Evolutionary conservation across 2,113 vertebrate species (phyloP), one percentile per base, ranked within the genome.

Genomic region (Gobiocypris rarus): DNA sequence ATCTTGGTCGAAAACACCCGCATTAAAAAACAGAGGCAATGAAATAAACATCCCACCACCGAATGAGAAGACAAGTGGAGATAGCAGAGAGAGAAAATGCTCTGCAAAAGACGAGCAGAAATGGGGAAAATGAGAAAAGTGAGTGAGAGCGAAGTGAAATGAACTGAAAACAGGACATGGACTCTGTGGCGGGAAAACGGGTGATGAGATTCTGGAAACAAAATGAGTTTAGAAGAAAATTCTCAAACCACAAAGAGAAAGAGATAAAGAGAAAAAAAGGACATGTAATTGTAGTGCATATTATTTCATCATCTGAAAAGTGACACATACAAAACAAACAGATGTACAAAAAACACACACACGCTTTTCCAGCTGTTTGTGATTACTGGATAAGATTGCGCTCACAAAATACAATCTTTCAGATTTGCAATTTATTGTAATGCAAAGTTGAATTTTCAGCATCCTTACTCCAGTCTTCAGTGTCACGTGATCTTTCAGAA

Each of bases 1-100:
- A 87, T 88, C 45, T 78, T 34, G 76, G 58, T 74, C 75, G 69
- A 67, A 87, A 78, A 82, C 78, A 74, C 82, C 61, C 69, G 63
- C 63, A 79, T 87, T 83, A 89, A 89, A 84, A 59, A 77, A 77
- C 50, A 83, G 89, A 89, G 85, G 83, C 88, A 85, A 81, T 87
- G 85, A 86, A 89, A 89, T 86, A 90, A 83, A 91, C 87, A 89
- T 79, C 83, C 63, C 79, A 70, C 26, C 19, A n/a, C 9, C 8
- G 77, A 52, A 45, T 17, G 50, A 54, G 9, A 22, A 76, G 34
- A 34, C n/a, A 67, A 56, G 43, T 31, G n/a, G n/a, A 61, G 11
- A 38, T 4, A 48, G 70, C 67, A 13, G 56, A 10, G 75, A 9
- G 73, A 83, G 74, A 75, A n/a, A 50, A 24, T n/a, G n/a, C n/a